Percentiles rank a stretch among this genome's conserved stretches.
These are phyloP conservation scores for Copsychus sechellarum DNA, from an alignment of 2,113 vertebrate species.

Conservation along the genomic window DNA sequence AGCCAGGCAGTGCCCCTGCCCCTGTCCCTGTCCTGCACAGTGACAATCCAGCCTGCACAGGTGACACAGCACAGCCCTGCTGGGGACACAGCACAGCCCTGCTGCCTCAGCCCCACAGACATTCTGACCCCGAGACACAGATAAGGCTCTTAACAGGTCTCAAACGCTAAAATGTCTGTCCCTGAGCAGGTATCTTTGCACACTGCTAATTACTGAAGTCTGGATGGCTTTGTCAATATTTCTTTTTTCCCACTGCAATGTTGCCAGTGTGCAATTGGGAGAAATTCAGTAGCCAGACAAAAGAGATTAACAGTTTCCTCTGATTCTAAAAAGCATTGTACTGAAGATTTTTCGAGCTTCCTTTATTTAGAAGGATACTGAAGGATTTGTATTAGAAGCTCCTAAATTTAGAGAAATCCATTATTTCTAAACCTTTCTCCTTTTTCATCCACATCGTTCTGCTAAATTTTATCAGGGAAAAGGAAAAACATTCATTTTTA, in stretches of 20 bases:
- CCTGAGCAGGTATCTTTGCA: neutral
- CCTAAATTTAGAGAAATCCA: conserved; percentile 4
- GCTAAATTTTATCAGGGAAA: neutral
- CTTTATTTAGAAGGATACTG: neutral
- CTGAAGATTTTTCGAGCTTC: neutral
- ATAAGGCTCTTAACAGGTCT: neutral
- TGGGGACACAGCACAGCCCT: neutral
- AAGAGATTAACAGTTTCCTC: neutral
- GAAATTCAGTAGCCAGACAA: neutral
- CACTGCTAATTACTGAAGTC: neutral
- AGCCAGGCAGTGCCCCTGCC: too few species aligned
- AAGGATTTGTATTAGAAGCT: neutral
- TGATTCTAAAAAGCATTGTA: neutral
- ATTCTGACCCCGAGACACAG: neutral
- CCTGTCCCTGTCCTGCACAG: neutral
- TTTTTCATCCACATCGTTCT: neutral
- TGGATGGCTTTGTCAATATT: neutral
- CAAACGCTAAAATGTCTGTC: neutral
- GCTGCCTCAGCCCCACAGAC: neutral
- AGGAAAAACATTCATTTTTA: neutral
- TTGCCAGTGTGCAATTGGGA: fast-evolving
- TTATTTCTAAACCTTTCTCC: neutral
- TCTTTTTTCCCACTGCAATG: neutral
- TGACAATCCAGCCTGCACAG: neutral
- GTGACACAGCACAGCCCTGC: neutral